Evolutionary conservation across 2,113 vertebrate genomes (phyloP).

Genomic region (Leucosticte australis): DNA sequence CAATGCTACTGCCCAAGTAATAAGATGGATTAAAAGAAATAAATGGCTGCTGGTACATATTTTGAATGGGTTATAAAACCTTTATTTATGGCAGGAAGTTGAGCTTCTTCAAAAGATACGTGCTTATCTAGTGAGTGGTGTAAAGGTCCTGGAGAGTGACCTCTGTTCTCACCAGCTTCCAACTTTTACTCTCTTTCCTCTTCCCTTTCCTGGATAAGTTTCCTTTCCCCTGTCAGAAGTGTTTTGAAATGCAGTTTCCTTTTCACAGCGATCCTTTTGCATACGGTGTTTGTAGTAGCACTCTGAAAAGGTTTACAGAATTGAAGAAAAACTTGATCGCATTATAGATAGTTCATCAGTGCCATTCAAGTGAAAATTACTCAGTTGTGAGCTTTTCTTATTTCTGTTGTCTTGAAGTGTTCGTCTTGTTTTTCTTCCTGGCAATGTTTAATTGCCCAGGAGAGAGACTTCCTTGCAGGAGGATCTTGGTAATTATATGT

Average conservation of each 20-base stretch:
- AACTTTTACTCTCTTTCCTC: not conserved
- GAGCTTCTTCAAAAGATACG: not conserved
- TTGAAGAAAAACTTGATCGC: not conserved
- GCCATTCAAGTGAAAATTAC: not conserved
- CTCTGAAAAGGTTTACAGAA: not conserved
- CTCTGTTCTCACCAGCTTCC: not conserved
- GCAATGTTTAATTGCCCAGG: not conserved
- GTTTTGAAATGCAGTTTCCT: not conserved
- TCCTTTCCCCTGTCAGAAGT: not conserved
- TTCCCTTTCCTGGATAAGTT: conserved; percentile 25
- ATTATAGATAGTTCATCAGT: not conserved
- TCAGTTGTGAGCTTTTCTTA: not conserved
- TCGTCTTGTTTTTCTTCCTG: not conserved
- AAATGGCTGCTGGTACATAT: not conserved
- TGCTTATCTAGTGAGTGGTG: not conserved
- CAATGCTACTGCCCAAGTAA: not conserved
- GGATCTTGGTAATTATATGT: not conserved
- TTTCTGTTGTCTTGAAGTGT: not conserved
- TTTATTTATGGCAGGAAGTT: conserved; percentile 20
- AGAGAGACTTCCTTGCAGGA: not conserved
- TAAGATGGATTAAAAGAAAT: not conserved
- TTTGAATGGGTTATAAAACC: not conserved
- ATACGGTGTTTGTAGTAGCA: not conserved
- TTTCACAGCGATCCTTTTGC: not conserved
- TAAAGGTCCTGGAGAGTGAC: conserved; percentile 17